phyloP scores from a whole-genome alignment of 2,888 invertebrate species.

The Leucophenga montana region DNA sequence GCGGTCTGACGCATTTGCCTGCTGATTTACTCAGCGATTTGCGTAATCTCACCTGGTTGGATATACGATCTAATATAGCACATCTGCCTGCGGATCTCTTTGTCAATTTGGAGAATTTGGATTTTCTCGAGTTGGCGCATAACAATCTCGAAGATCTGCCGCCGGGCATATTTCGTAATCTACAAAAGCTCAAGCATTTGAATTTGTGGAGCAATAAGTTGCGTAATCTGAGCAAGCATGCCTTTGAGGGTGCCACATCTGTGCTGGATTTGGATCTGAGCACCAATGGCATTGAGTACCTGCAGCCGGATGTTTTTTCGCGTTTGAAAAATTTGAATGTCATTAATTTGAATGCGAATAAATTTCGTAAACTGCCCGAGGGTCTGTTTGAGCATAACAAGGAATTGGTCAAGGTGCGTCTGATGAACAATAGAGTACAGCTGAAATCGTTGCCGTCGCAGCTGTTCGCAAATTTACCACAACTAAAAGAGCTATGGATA shows the following conservation, averaged over 20 bases:
- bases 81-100: slow-evolving; percentile 77
- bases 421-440: slow-evolving; percentile 77
- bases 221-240: slow-evolving; percentile 77
- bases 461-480: slow-evolving; percentile 77
- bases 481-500: slow-evolving; percentile 76
- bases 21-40: slow-evolving; percentile 78
- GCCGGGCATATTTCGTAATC: slow-evolving; percentile 77
- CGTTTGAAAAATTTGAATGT: slow-evolving; percentile 77
- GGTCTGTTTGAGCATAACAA: slow-evolving; percentile 77
- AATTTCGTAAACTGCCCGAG: slow-evolving; percentile 78
- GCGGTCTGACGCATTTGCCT: slow-evolving; percentile 77
- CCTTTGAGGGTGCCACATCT: slow-evolving; percentile 78
- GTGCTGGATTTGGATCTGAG: slow-evolving; percentile 81
- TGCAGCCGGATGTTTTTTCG: slow-evolving; percentile 78
- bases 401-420: slow-evolving; percentile 75
- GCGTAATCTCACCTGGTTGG: slow-evolving; percentile 78
- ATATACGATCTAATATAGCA: slow-evolving; percentile 78
- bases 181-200: slow-evolving; percentile 77
- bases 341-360: slow-evolving; percentile 81
- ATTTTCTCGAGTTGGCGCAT: slow-evolving; percentile 79
- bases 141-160: slow-evolving; percentile 79
- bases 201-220: slow-evolving; percentile 82
- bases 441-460: slow-evolving; percentile 76
- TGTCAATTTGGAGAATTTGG: slow-evolving; percentile 75
- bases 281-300: slow-evolving; percentile 77